Evolutionary conservation across 2,797 vertebrate genomes (phyloP).

Genomic region (Melanotaenia nigrans): DNA sequence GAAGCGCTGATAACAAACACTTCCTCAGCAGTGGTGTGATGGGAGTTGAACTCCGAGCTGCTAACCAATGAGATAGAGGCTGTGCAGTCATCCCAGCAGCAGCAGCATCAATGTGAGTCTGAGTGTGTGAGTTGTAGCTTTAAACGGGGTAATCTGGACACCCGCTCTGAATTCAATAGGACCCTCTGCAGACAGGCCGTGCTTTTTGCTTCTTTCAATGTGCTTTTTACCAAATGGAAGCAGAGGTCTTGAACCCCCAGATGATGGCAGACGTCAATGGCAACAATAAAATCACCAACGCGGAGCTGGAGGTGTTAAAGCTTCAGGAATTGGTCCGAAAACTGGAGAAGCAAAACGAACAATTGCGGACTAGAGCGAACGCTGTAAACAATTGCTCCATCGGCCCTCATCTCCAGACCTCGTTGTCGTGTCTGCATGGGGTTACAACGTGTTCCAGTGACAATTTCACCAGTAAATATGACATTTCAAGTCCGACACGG

Average conservation of each 20-base stretch:
- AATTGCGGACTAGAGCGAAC: constrained; percentile 90
- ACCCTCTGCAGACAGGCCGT: constrained; percentile 68
- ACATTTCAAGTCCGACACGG: constrained; percentile 78
- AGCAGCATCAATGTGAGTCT: constrained; percentile 51
- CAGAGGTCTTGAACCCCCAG: constrained; percentile 84
- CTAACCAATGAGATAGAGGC: constrained; percentile 71
- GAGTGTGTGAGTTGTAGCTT: constrained; percentile 33
- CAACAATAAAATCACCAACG: constrained; percentile 84
- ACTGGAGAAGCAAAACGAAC: constrained; percentile 95
- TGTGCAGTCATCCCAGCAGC: constrained; percentile 65
- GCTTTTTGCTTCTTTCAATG: constrained; percentile 63
- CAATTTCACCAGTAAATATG: constrained; percentile 69
- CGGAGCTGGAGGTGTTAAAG: constrained; percentile 97
- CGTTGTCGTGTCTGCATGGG: constrained; percentile 68
- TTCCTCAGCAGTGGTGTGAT: constrained; percentile 70
- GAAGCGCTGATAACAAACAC: constrained; percentile 8
- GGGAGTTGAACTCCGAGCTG: constrained; percentile 66
- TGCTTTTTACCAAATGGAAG: constrained; percentile 81
- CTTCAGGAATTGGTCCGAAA: constrained; percentile 95
- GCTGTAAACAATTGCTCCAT: constrained; percentile 82
- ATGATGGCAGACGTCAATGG: constrained; percentile 92
- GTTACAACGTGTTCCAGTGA: constrained; percentile 45
- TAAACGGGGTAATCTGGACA: constrained; percentile 63
- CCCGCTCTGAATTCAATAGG: constrained; percentile 59
- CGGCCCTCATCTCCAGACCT: constrained; percentile 76